Evolutionary conservation across 2,113 vertebrate species (phyloP).

Genomic region (Phasianus colchicus): DNA sequence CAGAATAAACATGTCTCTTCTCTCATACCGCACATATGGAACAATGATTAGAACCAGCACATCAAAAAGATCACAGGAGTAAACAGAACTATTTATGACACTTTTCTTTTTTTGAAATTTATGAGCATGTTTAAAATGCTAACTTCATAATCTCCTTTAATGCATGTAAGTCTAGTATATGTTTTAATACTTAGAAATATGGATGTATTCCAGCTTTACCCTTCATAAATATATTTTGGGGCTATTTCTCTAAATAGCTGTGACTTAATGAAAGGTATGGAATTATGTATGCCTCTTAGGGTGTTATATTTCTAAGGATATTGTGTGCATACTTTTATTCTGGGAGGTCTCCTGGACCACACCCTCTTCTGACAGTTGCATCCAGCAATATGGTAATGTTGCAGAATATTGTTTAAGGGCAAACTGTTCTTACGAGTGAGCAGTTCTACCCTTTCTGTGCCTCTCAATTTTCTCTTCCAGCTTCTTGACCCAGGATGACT

Average conservation of each 20-base stretch:
- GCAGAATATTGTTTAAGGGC: background rate
- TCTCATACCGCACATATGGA: slow-evolving; percentile 22
- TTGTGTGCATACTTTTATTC: background rate
- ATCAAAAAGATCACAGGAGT: background rate
- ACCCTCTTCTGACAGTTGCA: background rate
- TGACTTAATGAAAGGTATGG: background rate
- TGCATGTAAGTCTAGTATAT: background rate
- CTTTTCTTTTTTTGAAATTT: background rate
- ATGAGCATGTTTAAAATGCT: background rate
- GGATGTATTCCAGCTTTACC: background rate
- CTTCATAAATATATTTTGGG: background rate
- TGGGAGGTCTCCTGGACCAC: background rate
- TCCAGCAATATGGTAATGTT: background rate
- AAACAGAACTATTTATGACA: slow-evolving; percentile 47
- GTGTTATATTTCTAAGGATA: background rate
- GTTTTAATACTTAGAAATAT: slow-evolving; percentile 4
- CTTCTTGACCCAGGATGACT: background rate
- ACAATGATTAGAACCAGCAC: slow-evolving; percentile 44
- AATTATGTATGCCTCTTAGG: background rate
- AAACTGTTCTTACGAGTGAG: background rate
- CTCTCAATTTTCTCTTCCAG: background rate
- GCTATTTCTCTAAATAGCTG: background rate
- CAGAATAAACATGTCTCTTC: slow-evolving; percentile 58
- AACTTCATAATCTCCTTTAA: background rate
- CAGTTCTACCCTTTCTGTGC: background rate